These are phyloP conservation scores for Parazoanthus atlanticus DNA, from an alignment of 92 coral and sea anemone species.

Conservation along the genomic window DNA sequence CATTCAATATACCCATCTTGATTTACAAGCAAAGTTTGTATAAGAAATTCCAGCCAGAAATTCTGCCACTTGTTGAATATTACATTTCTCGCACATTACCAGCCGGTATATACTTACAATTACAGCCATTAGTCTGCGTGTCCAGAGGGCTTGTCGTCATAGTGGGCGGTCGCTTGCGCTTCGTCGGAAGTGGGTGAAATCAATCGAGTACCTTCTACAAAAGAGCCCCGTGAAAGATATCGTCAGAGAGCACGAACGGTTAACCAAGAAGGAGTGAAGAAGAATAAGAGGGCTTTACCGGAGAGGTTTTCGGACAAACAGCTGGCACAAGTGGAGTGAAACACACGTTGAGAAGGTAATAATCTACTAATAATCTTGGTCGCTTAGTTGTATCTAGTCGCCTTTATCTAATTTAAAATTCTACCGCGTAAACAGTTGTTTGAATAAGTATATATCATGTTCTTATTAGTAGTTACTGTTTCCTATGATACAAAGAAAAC, in stretches of 20 bases:
- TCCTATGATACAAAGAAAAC: not conserved
- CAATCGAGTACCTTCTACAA: not conserved
- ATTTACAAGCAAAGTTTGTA: too few relatives aligned
- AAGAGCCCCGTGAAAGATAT: not conserved
- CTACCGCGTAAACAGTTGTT: not conserved
- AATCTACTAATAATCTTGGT: not conserved
- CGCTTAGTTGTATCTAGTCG: too few relatives aligned
- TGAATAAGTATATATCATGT: too few relatives aligned
- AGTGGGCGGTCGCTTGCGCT: slow-evolving; percentile 4
- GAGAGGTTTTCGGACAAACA: not conserved
- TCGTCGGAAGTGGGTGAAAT: not conserved
- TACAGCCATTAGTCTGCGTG: not conserved
- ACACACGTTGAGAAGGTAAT: not conserved
- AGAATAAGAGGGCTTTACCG: not conserved
- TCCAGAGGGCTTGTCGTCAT: not conserved
- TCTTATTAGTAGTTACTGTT: not conserved
- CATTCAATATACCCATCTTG: not conserved
- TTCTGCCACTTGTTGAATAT: not conserved
- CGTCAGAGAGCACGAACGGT: not conserved
- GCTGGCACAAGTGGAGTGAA: too few relatives aligned
- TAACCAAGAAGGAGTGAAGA: not conserved
- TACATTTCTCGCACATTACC: not conserved
- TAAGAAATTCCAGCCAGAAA: too few relatives aligned
- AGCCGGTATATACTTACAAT: not conserved
- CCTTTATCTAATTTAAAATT: too few relatives aligned